Base-by-base conservation (phyloP, 2,797 vertebrate species). In the Pseudochaenichthys georgianus region DNA sequence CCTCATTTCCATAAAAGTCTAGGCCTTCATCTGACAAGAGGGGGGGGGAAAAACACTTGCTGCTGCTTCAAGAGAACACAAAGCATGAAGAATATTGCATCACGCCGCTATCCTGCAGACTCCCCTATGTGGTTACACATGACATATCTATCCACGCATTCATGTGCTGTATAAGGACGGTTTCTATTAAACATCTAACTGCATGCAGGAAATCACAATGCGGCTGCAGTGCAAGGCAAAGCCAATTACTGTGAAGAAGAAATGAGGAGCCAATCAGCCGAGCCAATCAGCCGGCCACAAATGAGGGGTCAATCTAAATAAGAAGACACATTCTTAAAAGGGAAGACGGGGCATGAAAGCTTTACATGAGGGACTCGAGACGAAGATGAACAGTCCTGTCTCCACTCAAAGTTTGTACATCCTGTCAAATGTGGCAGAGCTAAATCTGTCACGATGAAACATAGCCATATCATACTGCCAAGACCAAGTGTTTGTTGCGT, bases 1-100 rank as follows among this genome's bases (percentile, higher is more conserved):
- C 80, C 89, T 93, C 88, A 94, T 95, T 94, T 93, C 92, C 93
- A 95, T 94, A 93, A 93, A 93, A 94, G 90, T 92, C 92, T 80
- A 71, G 75, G 86, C 87, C 92, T 92, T 93, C 88, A 92, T 95
- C 92, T 93, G 92, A 94, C 88, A 91, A 91, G 92, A 82, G 67
- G 54, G 62, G 59, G 28, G 55, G 65, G 74, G 81, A 76, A 80
- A 83, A 79, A 88, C 70, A 84, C 78, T 87, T 75, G 84, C 88
- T 82, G 77, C 86, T 77, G 83, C 87, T 92, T 75, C 73, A 79
- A 87, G 87, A 87, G 83, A 91, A 91, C 83, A 89, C 82, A 81
- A 86, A 88, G 89, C 84, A 84, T 85, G 84, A 82, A 79, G 68
- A 84, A 82, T 79, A 82, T 92, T 93, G 88, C 89, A 88, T 92